Percentiles rank a stretch among this genome's conserved stretches.
These are phyloP conservation scores for Heliconius melpomene DNA, from an alignment of 1,140 invertebrate genomes.

Conservation along the genomic window DNA sequence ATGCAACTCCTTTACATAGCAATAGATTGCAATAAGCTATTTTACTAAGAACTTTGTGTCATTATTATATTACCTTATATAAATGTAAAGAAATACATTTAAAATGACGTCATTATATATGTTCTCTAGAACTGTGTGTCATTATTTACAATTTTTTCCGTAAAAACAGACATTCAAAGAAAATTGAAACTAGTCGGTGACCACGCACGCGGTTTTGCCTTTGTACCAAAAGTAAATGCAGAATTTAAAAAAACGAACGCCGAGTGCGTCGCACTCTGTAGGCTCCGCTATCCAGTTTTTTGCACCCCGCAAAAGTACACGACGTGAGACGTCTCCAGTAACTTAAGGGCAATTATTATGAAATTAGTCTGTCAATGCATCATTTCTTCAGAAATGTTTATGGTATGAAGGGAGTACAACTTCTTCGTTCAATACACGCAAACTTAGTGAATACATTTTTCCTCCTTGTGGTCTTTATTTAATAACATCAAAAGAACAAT, in stretches of 20 bases:
- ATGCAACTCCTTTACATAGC: not conserved
- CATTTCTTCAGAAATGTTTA: constrained; percentile 33
- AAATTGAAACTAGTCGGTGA: constrained; percentile 35
- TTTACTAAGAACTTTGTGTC: no score
- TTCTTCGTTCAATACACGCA: constrained; percentile 8
- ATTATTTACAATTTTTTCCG: constrained; percentile 34
- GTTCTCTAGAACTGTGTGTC: constrained; percentile 34
- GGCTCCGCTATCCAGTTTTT: constrained; percentile 45
- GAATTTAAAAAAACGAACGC: constrained; percentile 46
- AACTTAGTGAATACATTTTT: not conserved
- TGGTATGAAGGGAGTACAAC: constrained; percentile 16
- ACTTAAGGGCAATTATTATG: constrained; percentile 49
- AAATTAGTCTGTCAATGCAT: constrained; percentile 43
- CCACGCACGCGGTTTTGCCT: constrained; percentile 46
- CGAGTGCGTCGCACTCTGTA: constrained; percentile 56
- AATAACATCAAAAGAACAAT: not conserved
- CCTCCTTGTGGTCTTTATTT: not conserved
- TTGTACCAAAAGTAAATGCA: constrained; percentile 44
- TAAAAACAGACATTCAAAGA: constrained; percentile 32
- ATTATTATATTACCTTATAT: not conserved
- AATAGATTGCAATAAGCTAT: not conserved
- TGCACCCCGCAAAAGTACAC: constrained; percentile 45
- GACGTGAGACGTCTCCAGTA: constrained; percentile 41
- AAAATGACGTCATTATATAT: not conserved
- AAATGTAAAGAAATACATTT: not conserved